phyloP scores from a whole-genome alignment of 1,140 invertebrate genomes.

The Drosophila nigrodunni region DNA sequence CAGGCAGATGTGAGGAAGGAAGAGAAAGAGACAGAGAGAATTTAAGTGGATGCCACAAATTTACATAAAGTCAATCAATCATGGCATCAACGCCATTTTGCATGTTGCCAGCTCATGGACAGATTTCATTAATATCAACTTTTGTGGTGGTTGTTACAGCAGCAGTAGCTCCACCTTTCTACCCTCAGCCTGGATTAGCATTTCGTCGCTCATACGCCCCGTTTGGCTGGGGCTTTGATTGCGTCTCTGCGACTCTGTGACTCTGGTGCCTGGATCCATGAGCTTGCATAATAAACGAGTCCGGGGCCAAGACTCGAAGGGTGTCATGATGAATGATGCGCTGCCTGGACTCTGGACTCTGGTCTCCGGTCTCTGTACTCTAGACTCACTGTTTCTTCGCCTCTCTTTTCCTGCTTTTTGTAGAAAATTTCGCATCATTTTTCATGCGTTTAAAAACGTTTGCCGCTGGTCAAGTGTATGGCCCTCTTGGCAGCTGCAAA shows the following conservation, averaged over 20 bases:
- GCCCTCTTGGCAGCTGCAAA: constrained; percentile 54
- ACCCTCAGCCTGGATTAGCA: constrained; percentile 60
- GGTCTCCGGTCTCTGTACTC: constrained; percentile 9
- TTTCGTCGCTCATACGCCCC: constrained; percentile 76
- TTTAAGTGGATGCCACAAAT: constrained; percentile 75
- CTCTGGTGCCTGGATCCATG: constrained; percentile 40
- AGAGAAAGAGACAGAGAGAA: background rate
- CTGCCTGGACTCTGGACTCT: constrained; percentile 19
- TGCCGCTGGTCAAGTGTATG: constrained; percentile 34
- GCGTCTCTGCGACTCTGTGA: constrained; percentile 14
- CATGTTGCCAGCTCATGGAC: constrained; percentile 55
- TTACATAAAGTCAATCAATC: constrained; percentile 83
- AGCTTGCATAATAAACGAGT: constrained; percentile 80
- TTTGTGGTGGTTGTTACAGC: constrained; percentile 17
- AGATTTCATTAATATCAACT: constrained; percentile 78
- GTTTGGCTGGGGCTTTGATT: constrained; percentile 28
- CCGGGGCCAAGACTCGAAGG: constrained; percentile 52
- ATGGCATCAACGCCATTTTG: constrained; percentile 77
- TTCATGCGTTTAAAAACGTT: constrained; percentile 76
- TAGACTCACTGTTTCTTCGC: background rate
- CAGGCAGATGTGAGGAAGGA: background rate
- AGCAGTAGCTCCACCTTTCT: background rate
- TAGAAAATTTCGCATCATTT: constrained; percentile 61
- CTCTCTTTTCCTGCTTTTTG: background rate
- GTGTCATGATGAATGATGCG: constrained; percentile 81